These are phyloP conservation scores for Drosophila atripex DNA, from an alignment of 2,888 invertebrate genomes.

Conservation along the genomic window DNA sequence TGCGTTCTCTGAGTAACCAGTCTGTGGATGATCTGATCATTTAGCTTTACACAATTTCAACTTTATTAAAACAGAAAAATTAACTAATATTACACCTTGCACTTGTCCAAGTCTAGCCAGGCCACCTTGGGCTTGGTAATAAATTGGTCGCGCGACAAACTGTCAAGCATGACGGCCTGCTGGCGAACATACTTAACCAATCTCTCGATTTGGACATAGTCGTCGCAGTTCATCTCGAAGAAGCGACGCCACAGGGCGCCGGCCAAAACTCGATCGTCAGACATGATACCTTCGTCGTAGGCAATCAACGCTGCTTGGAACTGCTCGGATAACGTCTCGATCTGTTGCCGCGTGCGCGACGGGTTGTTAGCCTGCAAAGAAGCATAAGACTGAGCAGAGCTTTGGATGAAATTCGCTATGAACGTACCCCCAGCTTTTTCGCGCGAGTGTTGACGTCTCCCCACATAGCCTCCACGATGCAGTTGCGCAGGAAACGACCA, in stretches of 20 bases:
- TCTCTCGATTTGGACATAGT: constrained; percentile 88
- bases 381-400: neutral
- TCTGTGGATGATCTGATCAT: constrained; percentile 66
- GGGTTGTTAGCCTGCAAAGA: constrained; percentile 86
- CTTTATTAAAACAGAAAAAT: constrained; percentile 54
- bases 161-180: constrained; percentile 88
- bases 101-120: constrained; percentile 84
- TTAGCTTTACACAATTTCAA: constrained; percentile 44
- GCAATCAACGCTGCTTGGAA: constrained; percentile 93
- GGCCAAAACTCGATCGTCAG: constrained; percentile 91
- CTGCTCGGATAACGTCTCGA: constrained; percentile 89
- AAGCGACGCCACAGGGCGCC: constrained; percentile 94
- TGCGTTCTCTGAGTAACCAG: constrained; percentile 65
- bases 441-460: constrained; percentile 90
- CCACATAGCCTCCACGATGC: constrained; percentile 93
- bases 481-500: constrained; percentile 89
- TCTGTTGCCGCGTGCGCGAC: constrained; percentile 87
- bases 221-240: constrained; percentile 87
- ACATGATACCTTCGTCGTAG: constrained; percentile 93
- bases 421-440: constrained; percentile 87
- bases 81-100: constrained; percentile 52
- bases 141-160: constrained; percentile 85
- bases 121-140: constrained; percentile 85
- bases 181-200: constrained; percentile 91
- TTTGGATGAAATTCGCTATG: neutral